These are phyloP conservation scores for Eolophus roseicapilla DNA, from an alignment of 2,113 vertebrate species.

Conservation along the genomic window DNA sequence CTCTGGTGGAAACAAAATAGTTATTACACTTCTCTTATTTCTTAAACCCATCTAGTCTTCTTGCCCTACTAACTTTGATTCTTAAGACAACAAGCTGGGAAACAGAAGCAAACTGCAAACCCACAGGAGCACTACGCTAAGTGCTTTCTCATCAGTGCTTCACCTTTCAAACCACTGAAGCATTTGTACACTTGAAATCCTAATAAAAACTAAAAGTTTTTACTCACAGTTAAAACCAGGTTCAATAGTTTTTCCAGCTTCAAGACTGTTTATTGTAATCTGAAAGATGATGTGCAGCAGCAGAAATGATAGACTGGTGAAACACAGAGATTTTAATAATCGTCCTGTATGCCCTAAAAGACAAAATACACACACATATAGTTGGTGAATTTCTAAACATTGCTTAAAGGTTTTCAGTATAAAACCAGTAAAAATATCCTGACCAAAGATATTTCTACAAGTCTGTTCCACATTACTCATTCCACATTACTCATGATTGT, in stretches of 20 bases:
- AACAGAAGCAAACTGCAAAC: background rate
- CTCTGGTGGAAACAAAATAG: background rate
- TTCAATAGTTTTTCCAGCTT: slow-evolving; percentile 80
- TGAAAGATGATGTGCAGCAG: slow-evolving; percentile 96
- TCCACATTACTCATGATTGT: background rate
- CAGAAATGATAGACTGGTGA: slow-evolving; percentile 93
- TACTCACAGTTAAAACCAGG: slow-evolving; percentile 94
- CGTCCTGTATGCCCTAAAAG: slow-evolving; percentile 91
- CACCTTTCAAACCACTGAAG: background rate
- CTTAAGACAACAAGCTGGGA: background rate
- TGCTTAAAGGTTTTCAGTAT: background rate
- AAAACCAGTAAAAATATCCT: background rate
- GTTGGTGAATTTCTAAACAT: background rate
- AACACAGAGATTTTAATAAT: slow-evolving; percentile 92
- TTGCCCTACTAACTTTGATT: background rate
- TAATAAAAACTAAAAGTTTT: background rate
- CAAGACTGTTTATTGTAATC: slow-evolving; percentile 92
- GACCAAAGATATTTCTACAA: background rate
- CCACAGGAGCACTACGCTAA: background rate
- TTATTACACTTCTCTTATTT: background rate
- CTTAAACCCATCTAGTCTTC: background rate
- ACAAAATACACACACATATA: slow-evolving; percentile 18
- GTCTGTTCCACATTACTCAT: background rate
- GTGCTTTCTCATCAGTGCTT: background rate
- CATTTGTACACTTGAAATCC: background rate